A percentile compares a stretch with the other conserved stretches of the same genome.
Conservation (phyloP, 2,888 invertebrate species). For the Maniola hyperantus region DNA sequence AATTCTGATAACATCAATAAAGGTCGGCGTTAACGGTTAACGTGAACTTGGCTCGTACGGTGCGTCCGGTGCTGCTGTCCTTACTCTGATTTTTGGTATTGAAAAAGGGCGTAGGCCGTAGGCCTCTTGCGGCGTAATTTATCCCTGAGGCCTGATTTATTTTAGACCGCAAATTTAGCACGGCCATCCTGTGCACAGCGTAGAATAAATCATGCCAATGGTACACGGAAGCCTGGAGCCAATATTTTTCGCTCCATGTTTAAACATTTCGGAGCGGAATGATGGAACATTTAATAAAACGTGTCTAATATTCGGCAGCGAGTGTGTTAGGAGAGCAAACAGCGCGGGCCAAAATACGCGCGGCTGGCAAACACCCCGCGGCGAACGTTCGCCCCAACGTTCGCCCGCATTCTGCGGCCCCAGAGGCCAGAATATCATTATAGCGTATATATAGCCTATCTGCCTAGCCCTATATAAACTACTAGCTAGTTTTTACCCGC, state of each 20-base stretch:
- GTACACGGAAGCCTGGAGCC: not conserved
- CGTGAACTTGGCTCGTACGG: too few species aligned
- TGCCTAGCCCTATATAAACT: not conserved
- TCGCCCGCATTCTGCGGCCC: constrained; percentile 12
- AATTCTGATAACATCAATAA: too few species aligned
- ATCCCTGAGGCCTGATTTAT: too few species aligned
- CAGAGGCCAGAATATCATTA: constrained; percentile 2
- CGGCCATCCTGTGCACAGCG: too few species aligned
- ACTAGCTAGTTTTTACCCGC: not conserved
- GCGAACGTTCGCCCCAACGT: constrained; percentile 2
- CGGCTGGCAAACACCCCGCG: constrained; percentile 33
- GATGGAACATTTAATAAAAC: constrained; percentile 33
- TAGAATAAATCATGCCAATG: too few species aligned
- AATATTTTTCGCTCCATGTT: constrained; percentile 1
- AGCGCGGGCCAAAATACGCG: constrained; percentile 26
- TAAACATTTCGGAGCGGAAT: not conserved
- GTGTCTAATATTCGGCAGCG: constrained; percentile 42
- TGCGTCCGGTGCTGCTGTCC: too few species aligned
- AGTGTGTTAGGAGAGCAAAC: constrained; percentile 42
- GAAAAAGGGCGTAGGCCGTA: too few species aligned
- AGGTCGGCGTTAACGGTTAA: too few species aligned
- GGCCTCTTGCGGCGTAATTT: too few species aligned
- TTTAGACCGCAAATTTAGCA: too few species aligned
- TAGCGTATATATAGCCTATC: too few species aligned
- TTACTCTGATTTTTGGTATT: too few species aligned